Evolutionary conservation across 2,888 invertebrate genomes (phyloP), one percentile per base, ranked within the genome.

Genomic region (Bombyx huttoni): DNA sequence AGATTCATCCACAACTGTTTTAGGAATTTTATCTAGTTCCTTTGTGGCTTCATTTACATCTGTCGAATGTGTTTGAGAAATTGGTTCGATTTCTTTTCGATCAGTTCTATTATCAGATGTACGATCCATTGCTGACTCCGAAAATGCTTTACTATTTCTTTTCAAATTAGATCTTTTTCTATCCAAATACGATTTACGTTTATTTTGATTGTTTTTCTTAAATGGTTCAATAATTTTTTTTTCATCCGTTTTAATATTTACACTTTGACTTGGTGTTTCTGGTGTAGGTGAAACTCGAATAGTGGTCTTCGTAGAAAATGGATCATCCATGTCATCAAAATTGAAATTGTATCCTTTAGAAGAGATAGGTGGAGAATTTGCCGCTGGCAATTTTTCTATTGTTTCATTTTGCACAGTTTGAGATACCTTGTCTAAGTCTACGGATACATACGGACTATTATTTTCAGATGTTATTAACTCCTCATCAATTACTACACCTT

Each of bases 241-340:
- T 13, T 58, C 58, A 5, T 54, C 53, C 9, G 52, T 57, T 40
- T 53, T 56, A 7, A 45, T 12, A 50, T 60, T 57, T 49, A 53
- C 49, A 12, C 51, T 7, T 52, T 64, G 60, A 48, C 53, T 62
- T 13, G 60, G 62, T 47, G 65, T 63, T 50, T 67, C 62, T 34
- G 65, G 59, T 13, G 79, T 61, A 13, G 85, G 83, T 7, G 84
- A 81, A 53, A 65, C 53, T 52, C 78, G 70, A 13, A 83, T 77
- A 59, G 77, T 81, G 34, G 72, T 74, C 75, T 82, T 83, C 5
- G 78, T 82, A 12, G 75, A 77, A 66, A 86, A 87, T 45, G 83
- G 86, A 62, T 86, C 72, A 52, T 81, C 78, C 51, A 80, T 73
- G 48, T 83, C 80, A 63, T 85, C 85, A 60, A 86, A 84, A 62